phyloP scores from a whole-genome alignment of 2,113 vertebrate species.

The Podocnemis expansa region DNA sequence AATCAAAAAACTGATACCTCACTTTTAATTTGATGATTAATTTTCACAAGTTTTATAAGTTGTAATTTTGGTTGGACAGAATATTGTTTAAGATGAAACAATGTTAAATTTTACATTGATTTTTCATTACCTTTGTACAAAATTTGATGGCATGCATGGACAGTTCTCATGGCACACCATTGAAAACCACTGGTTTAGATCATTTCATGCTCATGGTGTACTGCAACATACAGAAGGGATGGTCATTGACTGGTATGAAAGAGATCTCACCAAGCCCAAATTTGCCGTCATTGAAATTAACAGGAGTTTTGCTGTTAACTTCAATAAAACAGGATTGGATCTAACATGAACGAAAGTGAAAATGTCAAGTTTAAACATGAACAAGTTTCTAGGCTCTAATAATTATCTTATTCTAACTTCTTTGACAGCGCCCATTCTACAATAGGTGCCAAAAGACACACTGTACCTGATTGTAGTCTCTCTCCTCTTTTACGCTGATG shows the following conservation, averaged over 20 bases:
- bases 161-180: too few relatives aligned
- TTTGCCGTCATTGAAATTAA: background rate
- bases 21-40: too few relatives aligned
- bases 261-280: background rate
- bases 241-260: background rate
- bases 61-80: too few relatives aligned
- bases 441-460: background rate
- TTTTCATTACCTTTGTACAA: too few relatives aligned
- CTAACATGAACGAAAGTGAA: constrained; percentile 34
- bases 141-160: too few relatives aligned
- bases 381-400: constrained; percentile 36
- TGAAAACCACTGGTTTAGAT: constrained; percentile 32
- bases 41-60: too few relatives aligned
- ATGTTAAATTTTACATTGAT: too few relatives aligned
- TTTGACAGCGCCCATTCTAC: constrained; percentile 17
- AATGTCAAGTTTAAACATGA: constrained; percentile 25
- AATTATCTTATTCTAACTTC: constrained; percentile 39
- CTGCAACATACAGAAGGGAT: constrained; percentile 33
- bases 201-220: constrained; percentile 10
- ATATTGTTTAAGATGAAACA: too few relatives aligned
- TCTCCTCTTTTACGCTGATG: constrained; percentile 1
- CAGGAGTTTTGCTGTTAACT: constrained; percentile 17
- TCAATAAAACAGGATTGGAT: constrained; percentile 10
- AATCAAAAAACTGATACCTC: too few relatives aligned
- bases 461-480: background rate